phyloP scores from a whole-genome alignment of 2,113 vertebrate species.

The Rhea americana region DNA sequence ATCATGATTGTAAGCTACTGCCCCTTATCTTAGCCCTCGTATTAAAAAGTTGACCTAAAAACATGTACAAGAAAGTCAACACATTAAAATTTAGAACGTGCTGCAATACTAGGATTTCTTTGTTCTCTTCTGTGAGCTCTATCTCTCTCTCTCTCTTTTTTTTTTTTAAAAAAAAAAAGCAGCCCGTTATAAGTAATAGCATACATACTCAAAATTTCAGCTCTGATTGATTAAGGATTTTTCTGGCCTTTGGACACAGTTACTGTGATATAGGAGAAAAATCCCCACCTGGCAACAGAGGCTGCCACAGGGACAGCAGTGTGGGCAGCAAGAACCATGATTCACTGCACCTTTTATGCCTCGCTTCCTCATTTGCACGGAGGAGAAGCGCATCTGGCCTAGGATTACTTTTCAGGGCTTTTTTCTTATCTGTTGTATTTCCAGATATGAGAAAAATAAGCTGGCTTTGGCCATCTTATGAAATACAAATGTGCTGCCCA shows the following conservation, averaged over 20 bases:
- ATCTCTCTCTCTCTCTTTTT: too few relatives aligned
- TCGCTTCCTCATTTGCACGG: slow-evolving; percentile 31
- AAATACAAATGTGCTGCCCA: slow-evolving; percentile 11
- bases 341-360: slow-evolving; percentile 65
- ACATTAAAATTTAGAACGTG: neutral
- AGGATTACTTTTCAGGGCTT: slow-evolving; percentile 20
- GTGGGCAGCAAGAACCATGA: slow-evolving; percentile 33
- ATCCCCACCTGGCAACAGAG: slow-evolving; percentile 39
- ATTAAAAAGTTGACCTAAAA: neutral
- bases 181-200: neutral
- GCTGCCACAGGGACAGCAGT: slow-evolving; percentile 50
- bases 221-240: neutral
- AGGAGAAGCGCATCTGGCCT: slow-evolving; percentile 29
- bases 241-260: slow-evolving; percentile 33
- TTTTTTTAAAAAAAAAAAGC: neutral
- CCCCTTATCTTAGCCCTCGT: neutral
- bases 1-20: neutral
- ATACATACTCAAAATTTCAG: neutral
- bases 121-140: neutral
- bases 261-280: slow-evolving; percentile 58
- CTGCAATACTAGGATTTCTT: neutral
- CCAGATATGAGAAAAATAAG: neutral
- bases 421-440: neutral
- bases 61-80: neutral
- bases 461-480: neutral